Evolutionary conservation across 35 echinoderm and acorn worm genomes (phyloP).

Genomic region (Lytechinus variegatus): DNA sequence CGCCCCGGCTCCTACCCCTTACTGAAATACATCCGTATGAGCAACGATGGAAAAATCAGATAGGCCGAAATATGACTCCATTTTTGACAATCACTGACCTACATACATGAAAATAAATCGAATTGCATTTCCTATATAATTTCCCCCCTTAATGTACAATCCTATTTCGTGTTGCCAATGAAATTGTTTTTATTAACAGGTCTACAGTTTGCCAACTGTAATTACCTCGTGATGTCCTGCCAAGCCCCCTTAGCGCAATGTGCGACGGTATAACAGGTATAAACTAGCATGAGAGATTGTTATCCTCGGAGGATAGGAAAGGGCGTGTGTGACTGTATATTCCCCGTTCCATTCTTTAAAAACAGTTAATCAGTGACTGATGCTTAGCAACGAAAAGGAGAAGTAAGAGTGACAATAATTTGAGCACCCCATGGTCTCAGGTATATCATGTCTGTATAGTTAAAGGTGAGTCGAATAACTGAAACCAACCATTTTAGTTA

Average conservation of each 20-base stretch:
- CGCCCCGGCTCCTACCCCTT: not conserved
- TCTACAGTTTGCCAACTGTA: not conserved
- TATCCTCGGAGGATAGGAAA: not conserved
- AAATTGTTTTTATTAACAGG: not conserved
- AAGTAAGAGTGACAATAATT: not conserved
- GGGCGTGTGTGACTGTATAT: not conserved
- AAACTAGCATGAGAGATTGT: not conserved
- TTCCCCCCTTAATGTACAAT: not conserved
- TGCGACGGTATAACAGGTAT: not conserved
- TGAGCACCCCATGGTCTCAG: too few relatives aligned
- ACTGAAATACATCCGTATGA: not conserved
- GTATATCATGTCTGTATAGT: too few relatives aligned
- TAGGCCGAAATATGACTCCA: constrained; percentile 1
- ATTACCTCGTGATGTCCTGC: not conserved
- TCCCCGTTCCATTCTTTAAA: not conserved
- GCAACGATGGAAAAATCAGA: not conserved
- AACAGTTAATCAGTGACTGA: not conserved
- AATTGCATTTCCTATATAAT: not conserved
- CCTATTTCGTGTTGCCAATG: not conserved
- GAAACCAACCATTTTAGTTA: too few relatives aligned
- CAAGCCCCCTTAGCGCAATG: not conserved
- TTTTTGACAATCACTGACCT: not conserved
- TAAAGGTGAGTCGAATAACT: too few relatives aligned
- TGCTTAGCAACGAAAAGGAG: not conserved
- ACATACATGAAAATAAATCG: not conserved